Conservation (phyloP, 2,888 invertebrate species). For the Plebejus argus region DNA sequence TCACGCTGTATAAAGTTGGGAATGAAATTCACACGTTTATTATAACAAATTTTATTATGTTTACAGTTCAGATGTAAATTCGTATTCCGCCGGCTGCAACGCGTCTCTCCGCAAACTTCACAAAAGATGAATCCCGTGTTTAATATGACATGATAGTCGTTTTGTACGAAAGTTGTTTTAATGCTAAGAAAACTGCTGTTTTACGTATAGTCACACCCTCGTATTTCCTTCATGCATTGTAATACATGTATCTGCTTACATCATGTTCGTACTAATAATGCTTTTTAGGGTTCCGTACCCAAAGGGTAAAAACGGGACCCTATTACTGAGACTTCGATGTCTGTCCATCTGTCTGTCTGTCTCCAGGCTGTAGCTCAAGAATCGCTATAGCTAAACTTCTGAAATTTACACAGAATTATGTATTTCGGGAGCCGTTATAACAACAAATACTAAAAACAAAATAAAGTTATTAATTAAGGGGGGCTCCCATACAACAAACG, state of each 20-base stretch:
- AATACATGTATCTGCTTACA: background rate
- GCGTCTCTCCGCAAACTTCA: conserved; percentile 13
- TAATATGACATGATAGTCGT: conserved; percentile 29
- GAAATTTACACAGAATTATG: too few species aligned
- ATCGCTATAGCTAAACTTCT: too few species aligned
- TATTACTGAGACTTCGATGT: too few species aligned
- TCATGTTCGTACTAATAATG: background rate
- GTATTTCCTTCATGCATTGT: background rate
- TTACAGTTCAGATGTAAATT: conserved; percentile 32
- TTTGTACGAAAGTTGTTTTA: conserved; percentile 20
- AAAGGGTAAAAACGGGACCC: too few species aligned
- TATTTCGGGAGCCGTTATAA: too few species aligned
- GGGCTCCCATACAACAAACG: too few species aligned
- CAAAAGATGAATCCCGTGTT: conserved; percentile 31
- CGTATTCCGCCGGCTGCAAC: conserved; percentile 25
- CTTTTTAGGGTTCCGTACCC: too few species aligned
- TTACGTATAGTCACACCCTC: background rate
- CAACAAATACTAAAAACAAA: too few species aligned
- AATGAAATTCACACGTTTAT: conserved; percentile 32
- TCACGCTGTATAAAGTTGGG: conserved; percentile 12
- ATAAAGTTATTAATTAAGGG: too few species aligned
- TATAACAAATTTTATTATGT: conserved; percentile 32
- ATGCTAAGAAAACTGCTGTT: conserved; percentile 7
- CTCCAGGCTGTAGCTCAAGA: too few species aligned
- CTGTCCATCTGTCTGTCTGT: too few species aligned